Base-by-base conservation (phyloP, 2,888 invertebrate species). In the Phlogophora meticulosa region DNA sequence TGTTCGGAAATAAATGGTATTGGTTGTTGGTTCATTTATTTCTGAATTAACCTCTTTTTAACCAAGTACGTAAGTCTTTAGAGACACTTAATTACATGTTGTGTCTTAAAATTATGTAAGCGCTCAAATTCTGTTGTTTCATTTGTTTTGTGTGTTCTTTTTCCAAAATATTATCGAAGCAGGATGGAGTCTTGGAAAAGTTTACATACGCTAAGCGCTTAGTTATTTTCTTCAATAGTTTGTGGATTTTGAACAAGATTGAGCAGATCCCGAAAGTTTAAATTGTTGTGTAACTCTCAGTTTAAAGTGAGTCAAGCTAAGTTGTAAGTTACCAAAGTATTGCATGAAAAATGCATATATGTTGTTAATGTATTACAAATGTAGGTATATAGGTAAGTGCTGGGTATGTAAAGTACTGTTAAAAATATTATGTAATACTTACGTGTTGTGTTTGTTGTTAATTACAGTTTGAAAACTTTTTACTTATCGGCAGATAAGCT, bases 221-320 rank as follows among this genome's bases (percentile, higher is more conserved):
- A 4, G 24, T 36, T 24, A 20, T n/a, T 22, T 63, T 49, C 15
- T 45, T 65, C 15, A 1, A 10, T 2, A 57, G 15, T 51, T 38
- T 38, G 22, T 20, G 24, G 38, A 73, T 24, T 73, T n/a, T 45
- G 38, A n/a, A 51, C 11, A 73, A 64, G 32, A 68, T 73, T 20
- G 22, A 73, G n/a, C 28, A 38, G 43, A 45, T 64, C 17, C 32
- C 22, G 5, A 68, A 68, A 68, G 22, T 68, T 68, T 38, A 73
- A 68, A 68, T 68, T 49, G 73, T 68, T 68, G 20, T n/a, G 7
- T 2, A 28, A 22, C 64, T 38, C 22, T 32, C 4, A 32, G 49
- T 73, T 72, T 43, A 43, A 51, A 68, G n/a, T 43, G 17, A 15
- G 7, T 20, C 7, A 22, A 9, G 11, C 0, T 22, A 45, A 68